A percentile compares a stretch with the other conserved stretches of the same genome.
phyloP scores from a whole-genome alignment of 2,797 vertebrate genomes.

The Thaleichthys pacificus region DNA sequence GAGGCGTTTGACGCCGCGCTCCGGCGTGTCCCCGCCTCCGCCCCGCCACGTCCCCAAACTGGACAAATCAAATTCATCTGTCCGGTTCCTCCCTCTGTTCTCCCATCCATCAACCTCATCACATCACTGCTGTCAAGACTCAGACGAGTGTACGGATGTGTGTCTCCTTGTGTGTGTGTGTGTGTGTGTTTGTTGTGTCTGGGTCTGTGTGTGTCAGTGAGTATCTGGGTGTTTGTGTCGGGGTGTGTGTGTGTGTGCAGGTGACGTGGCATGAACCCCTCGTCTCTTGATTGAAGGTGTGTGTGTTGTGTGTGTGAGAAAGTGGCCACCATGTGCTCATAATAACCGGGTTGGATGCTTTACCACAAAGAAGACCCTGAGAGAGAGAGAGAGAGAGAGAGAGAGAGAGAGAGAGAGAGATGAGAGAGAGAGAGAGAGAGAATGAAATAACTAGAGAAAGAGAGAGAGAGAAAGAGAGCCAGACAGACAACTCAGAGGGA shows the following conservation, averaged over 20 bases:
- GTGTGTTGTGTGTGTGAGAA: not conserved
- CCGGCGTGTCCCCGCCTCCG: constrained; percentile 37
- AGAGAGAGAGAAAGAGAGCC: not conserved
- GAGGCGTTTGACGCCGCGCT: constrained; percentile 34
- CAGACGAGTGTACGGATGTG: constrained; percentile 16
- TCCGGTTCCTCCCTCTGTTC: constrained; percentile 56
- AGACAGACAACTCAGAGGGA: not conserved
- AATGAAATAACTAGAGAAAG: not conserved
- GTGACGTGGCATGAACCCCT: no score
- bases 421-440: constrained; percentile 10
- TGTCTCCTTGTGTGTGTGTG: constrained; percentile 1
- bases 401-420: not conserved
- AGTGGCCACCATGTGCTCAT: no score
- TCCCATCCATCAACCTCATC: constrained; percentile 75
- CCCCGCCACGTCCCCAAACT: constrained; percentile 43
- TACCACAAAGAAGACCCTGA: constrained; percentile 17
- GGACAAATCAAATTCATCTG: constrained; percentile 76
- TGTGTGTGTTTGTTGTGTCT: constrained; percentile 5
- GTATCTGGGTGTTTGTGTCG: not conserved
- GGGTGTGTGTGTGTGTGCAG: constrained; percentile 5
- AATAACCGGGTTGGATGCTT: no score
- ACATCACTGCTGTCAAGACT: constrained; percentile 61
- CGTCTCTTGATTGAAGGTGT: not conserved
- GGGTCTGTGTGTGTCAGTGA: not conserved
- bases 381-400: not conserved